These are phyloP conservation scores for Zaprionus bogoriensis DNA, from an alignment of 2,888 invertebrate genomes.

Conservation along the genomic window DNA sequence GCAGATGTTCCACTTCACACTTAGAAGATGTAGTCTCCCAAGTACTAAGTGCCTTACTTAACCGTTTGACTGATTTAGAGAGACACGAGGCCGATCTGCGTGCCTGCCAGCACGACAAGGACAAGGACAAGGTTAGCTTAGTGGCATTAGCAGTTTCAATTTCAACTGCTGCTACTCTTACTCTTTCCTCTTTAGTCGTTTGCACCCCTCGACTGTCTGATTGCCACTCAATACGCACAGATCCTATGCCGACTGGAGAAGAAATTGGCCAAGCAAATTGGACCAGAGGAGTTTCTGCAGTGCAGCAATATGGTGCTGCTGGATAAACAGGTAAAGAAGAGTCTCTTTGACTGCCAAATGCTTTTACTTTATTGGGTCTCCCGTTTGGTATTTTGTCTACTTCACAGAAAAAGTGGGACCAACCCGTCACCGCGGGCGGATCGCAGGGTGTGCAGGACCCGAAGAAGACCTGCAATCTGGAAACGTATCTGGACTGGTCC, in stretches of 20 bases:
- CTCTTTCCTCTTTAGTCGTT: constrained; percentile 25
- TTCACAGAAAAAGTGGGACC: constrained; percentile 55
- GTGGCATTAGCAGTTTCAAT: background rate
- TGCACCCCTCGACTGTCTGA: constrained; percentile 72
- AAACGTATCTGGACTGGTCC: constrained; percentile 83
- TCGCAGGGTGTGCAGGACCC: constrained; percentile 71
- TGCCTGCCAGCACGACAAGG: constrained; percentile 80
- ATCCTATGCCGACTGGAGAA: constrained; percentile 82
- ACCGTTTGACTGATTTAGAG: constrained; percentile 83
- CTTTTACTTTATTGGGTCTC: background rate
- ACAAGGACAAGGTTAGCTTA: constrained; percentile 78
- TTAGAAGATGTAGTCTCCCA: constrained; percentile 82
- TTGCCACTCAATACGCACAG: constrained; percentile 82
- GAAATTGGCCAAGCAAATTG: constrained; percentile 82
- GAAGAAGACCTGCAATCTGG: constrained; percentile 83
- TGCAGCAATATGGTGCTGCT: constrained; percentile 81
- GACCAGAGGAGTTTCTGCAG: constrained; percentile 83
- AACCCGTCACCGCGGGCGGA: constrained; percentile 73
- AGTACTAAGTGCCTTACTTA: constrained; percentile 84
- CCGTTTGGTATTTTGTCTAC: background rate
- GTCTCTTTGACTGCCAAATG: background rate
- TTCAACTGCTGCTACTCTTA: background rate
- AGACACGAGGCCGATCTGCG: constrained; percentile 82
- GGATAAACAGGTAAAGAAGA: constrained; percentile 79
- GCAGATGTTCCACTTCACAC: constrained; percentile 81